Conservation (phyloP, 2,888 invertebrate genomes). For the Philaethria dido region DNA sequence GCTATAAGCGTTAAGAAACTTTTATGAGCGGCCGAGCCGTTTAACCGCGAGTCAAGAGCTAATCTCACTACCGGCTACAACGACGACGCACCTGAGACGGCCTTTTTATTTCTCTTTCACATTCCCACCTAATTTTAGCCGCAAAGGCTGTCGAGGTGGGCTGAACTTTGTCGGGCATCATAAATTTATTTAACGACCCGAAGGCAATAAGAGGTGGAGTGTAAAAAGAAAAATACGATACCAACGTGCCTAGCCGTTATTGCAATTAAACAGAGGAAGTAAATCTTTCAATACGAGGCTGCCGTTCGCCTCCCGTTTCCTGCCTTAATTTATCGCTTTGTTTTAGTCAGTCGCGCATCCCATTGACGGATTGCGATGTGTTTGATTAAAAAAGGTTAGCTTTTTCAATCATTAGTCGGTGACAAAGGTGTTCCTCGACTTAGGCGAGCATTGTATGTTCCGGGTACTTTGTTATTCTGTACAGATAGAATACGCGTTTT, state of each 20-base stretch:
- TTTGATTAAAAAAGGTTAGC: constrained; percentile 81
- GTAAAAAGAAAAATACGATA: constrained; percentile 84
- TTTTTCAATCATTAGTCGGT: constrained; percentile 51
- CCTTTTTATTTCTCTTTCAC: constrained; percentile 78
- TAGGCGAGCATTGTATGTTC: not conserved
- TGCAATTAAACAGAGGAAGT: constrained; percentile 84
- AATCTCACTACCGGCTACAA: constrained; percentile 64
- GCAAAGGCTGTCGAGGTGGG: constrained; percentile 75
- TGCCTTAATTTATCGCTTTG: constrained; percentile 82
- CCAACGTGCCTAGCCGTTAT: constrained; percentile 84
- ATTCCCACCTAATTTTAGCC: constrained; percentile 80
- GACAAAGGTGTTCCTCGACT: constrained; percentile 40
- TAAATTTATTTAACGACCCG: constrained; percentile 84
- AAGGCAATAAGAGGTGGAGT: constrained; percentile 83
- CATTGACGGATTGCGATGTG: constrained; percentile 81
- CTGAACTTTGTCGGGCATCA: constrained; percentile 82
- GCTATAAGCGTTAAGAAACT: constrained; percentile 80
- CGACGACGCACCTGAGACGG: constrained; percentile 78
- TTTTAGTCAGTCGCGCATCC: constrained; percentile 79
- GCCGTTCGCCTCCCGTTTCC: constrained; percentile 78
- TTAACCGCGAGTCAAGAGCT: constrained; percentile 79
- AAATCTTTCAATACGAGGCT: constrained; percentile 83
- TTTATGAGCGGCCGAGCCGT: constrained; percentile 77
- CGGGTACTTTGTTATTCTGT: not conserved
- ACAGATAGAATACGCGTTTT: too few species aligned